These are phyloP conservation scores for Micrastur ruficollis DNA, from an alignment of 2,797 vertebrate genomes.

Conservation along the genomic window DNA sequence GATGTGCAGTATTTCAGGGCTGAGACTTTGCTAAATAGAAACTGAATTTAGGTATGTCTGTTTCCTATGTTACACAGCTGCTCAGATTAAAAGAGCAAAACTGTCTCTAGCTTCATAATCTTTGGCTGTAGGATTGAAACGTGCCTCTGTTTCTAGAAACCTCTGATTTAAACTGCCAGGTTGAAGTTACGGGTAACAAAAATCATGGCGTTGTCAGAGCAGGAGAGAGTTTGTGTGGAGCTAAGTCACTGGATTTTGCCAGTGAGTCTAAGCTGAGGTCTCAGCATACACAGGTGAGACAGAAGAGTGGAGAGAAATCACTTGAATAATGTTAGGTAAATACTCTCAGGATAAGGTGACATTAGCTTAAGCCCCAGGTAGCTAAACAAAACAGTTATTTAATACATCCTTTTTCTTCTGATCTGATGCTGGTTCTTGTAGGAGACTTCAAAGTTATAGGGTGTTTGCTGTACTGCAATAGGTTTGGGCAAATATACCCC, in stretches of 20 bases:
- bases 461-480: neutral
- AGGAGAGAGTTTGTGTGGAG: neutral
- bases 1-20: neutral
- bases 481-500: neutral
- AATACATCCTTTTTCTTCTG: neutral
- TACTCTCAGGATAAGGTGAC: neutral
- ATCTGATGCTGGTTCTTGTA: neutral
- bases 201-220: rapidly evolving
- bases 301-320: neutral
- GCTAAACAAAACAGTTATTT: neutral
- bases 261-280: neutral
- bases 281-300: neutral
- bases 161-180: neutral
- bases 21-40: neutral
- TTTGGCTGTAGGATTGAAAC: neutral
- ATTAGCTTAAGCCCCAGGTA: neutral
- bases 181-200: neutral
- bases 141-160: neutral
- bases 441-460: neutral
- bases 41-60: neutral
- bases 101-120: neutral
- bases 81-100: neutral
- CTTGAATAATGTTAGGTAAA: neutral
- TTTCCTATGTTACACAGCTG: neutral
- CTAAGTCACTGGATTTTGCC: neutral